These are phyloP conservation scores for Aproaerema taeniolella DNA, from an alignment of 2,888 invertebrate genomes.

Conservation along the genomic window DNA sequence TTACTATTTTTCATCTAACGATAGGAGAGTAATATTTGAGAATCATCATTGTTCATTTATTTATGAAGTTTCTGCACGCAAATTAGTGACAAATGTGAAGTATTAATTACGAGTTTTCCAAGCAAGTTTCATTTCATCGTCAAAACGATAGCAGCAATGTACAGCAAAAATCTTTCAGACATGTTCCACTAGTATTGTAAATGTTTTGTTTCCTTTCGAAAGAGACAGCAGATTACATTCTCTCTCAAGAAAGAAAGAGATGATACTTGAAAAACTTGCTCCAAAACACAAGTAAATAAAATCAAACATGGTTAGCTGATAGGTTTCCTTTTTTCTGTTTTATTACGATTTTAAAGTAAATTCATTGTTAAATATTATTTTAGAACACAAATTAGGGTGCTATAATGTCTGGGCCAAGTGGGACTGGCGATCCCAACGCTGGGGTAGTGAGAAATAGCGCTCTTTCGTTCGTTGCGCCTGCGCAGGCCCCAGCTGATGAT, in stretches of 20 bases:
- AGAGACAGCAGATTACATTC: background rate
- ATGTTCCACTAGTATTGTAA: slow-evolving; percentile 1
- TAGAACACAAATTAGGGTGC: background rate
- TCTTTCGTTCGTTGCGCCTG: slow-evolving; percentile 53
- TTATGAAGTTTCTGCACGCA: no score
- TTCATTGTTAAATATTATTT: background rate
- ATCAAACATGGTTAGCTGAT: background rate
- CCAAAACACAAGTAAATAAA: slow-evolving; percentile 7
- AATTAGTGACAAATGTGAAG: background rate
- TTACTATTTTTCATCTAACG: no score
- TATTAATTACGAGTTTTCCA: no score
- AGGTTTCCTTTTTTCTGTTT: background rate
- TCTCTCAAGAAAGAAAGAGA: background rate
- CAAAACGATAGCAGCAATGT: no score
- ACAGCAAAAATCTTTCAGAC: background rate
- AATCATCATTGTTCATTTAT: no score
- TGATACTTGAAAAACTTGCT: background rate
- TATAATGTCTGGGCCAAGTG: slow-evolving; percentile 37
- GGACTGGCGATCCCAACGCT: slow-evolving; percentile 30
- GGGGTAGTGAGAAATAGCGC: slow-evolving; percentile 59
- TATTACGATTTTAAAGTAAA: background rate
- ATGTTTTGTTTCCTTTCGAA: background rate
- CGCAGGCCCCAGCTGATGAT: slow-evolving; percentile 38
- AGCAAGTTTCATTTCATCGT: no score
- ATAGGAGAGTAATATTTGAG: no score